Evolutionary conservation across 2,797 vertebrate species (phyloP).

Genomic region (Muraenolepis orangiensis): DNA sequence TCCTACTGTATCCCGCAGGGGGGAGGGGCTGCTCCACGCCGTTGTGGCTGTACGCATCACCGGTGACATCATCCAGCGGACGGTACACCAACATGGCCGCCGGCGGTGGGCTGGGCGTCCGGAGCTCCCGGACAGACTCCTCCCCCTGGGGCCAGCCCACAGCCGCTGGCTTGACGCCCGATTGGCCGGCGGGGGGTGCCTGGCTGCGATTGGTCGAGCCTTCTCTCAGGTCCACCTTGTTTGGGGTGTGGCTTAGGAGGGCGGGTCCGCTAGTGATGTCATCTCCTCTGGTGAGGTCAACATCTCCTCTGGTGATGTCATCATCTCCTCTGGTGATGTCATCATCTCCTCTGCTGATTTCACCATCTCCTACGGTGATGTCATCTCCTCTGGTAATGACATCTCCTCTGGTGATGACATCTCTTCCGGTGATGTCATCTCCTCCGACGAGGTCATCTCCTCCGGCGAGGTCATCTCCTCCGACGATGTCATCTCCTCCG

Average conservation of each 20-base stretch:
- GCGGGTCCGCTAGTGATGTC: slow-evolving; percentile 10
- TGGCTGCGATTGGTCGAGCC: slow-evolving; percentile 48
- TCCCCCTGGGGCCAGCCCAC: slow-evolving; percentile 25
- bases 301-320: slow-evolving; percentile 2
- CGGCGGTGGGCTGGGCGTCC: slow-evolving; percentile 54
- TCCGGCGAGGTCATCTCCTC: not conserved
- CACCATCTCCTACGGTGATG: slow-evolving; percentile 11
- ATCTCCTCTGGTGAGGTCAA: not conserved
- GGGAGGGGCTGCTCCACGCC: slow-evolving; percentile 58
- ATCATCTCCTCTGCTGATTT: slow-evolving; percentile 19
- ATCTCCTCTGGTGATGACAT: slow-evolving; percentile 24
- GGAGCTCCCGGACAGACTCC: slow-evolving; percentile 39
- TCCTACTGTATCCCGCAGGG: slow-evolving; percentile 61
- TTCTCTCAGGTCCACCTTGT: slow-evolving; percentile 39
- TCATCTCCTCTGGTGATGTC: slow-evolving; percentile 10
- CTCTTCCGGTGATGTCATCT: slow-evolving; percentile 19
- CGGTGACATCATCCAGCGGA: slow-evolving; percentile 35
- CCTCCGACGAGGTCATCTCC: slow-evolving; percentile 7
- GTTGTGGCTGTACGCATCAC: slow-evolving; percentile 59
- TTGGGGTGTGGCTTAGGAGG: slow-evolving; percentile 43
- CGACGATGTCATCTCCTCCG: not conserved
- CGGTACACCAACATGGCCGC: slow-evolving; percentile 52
- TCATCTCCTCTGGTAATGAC: slow-evolving; percentile 9
- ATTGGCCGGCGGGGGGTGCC: slow-evolving; percentile 23
- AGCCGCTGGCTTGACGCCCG: slow-evolving; percentile 11